phyloP scores from a whole-genome alignment of 2,113 vertebrate genomes.

The Heterotilapia buettikoferi region DNA sequence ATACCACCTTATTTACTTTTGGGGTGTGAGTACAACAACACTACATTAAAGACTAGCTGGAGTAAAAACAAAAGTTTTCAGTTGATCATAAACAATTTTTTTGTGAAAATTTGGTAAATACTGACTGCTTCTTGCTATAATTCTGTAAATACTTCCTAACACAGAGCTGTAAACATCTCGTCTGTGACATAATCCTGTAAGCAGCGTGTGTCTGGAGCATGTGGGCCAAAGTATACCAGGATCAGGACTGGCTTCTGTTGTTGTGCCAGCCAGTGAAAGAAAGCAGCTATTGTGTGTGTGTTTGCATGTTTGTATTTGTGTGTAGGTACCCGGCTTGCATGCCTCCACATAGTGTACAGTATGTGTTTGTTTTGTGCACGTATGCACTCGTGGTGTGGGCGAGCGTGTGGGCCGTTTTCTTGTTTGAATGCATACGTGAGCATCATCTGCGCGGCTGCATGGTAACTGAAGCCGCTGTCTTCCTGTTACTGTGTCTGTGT shows the following conservation, averaged over 20 bases:
- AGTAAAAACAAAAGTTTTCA: background rate
- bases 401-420: background rate
- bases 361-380: background rate
- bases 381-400: constrained; percentile 8
- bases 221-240: constrained; percentile 35
- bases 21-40: background rate
- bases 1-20: background rate
- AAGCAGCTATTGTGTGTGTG: constrained; percentile 80
- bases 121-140: background rate
- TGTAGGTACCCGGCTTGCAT: background rate
- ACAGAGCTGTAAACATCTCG: constrained; percentile 14
- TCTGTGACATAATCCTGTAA: constrained; percentile 58
- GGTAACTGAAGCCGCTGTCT: constrained; percentile 74
- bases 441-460: background rate
- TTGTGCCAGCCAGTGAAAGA: constrained; percentile 76
- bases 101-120: background rate
- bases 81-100: background rate
- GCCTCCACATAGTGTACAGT: background rate
- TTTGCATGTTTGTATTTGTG: constrained; percentile 77
- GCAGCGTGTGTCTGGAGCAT: constrained; percentile 45
- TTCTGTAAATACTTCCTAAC: background rate
- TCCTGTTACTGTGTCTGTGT: constrained; percentile 63
- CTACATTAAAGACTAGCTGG: background rate
- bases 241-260: constrained; percentile 63
- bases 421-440: background rate